phyloP scores from a whole-genome alignment of 2,113 vertebrate genomes.

The Hypanus sabinus region DNA sequence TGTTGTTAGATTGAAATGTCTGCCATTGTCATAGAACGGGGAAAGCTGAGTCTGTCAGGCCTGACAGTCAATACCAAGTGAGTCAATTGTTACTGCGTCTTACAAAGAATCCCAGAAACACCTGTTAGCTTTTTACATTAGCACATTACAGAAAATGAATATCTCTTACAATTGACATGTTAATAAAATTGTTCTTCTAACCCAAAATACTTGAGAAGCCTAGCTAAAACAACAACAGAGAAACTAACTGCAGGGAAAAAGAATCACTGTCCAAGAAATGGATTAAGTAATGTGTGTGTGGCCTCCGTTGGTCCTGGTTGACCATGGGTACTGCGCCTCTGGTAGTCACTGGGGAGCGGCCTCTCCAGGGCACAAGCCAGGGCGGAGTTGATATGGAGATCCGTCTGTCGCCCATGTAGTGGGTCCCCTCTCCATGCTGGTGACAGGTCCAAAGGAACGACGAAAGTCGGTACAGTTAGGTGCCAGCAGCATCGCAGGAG shows the following conservation, averaged over 20 bases:
- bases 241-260: not conserved
- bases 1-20: not conserved
- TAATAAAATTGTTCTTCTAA: not conserved
- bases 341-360: too few relatives aligned
- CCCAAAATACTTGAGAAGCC: not conserved
- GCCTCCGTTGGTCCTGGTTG: too few relatives aligned
- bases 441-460: too few relatives aligned
- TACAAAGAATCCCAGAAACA: not conserved
- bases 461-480: too few relatives aligned
- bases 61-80: not conserved
- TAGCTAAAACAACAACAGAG: not conserved
- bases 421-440: too few relatives aligned
- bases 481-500: too few relatives aligned
- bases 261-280: not conserved
- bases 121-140: not conserved
- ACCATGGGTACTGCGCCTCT: too few relatives aligned
- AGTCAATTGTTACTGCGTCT: not conserved
- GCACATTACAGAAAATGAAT: conserved; percentile 15
- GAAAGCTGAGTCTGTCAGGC: not conserved
- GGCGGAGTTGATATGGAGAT: too few relatives aligned
- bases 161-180: not conserved
- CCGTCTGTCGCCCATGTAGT: too few relatives aligned
- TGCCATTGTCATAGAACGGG: not conserved
- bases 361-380: too few relatives aligned
- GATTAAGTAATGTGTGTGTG: not conserved